Evolutionary conservation across 2,888 invertebrate species (phyloP), one percentile per base, ranked within the genome.

Genomic region (Ferrisia virgata): DNA sequence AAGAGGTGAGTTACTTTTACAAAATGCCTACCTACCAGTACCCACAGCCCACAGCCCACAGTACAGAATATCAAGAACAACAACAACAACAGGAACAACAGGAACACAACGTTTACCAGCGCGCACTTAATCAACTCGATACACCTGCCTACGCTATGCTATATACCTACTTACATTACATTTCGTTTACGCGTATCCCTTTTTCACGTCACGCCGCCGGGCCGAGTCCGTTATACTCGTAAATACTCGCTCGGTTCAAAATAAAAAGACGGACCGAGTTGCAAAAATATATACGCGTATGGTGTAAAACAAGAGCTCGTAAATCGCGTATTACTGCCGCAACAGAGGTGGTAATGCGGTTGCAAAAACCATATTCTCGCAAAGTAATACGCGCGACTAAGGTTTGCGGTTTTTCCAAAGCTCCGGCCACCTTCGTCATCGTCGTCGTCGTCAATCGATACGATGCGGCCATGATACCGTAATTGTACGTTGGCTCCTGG

Each of bases 1-100:
- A 90, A 58, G 84, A 84, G 79, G 84, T 84, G 28, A 31, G 76
- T n/a, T n/a, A n/a, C n/a, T n/a, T n/a, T n/a, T n/a, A n/a, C n/a
- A n/a, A n/a, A n/a, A n/a, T n/a, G n/a, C n/a, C n/a, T n/a, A n/a
- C n/a, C n/a, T n/a, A n/a, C n/a, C n/a, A n/a, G n/a, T n/a, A n/a
- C n/a, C n/a, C n/a, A n/a, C n/a, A n/a, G n/a, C n/a, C n/a, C n/a
- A n/a, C n/a, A n/a, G n/a, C n/a, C n/a, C n/a, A n/a, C n/a, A n/a
- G n/a, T n/a, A n/a, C n/a, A n/a, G n/a, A n/a, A n/a, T n/a, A n/a
- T n/a, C n/a, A n/a, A n/a, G n/a, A n/a, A n/a, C n/a, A n/a, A n/a
- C n/a, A n/a, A n/a, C n/a, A n/a, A n/a, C n/a, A n/a, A n/a, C n/a
- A n/a, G n/a, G n/a, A n/a, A n/a, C n/a, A n/a, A n/a, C n/a, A n/a